phyloP scores from a whole-genome alignment of 2,888 invertebrate genomes.

The Drosophila incognita region DNA sequence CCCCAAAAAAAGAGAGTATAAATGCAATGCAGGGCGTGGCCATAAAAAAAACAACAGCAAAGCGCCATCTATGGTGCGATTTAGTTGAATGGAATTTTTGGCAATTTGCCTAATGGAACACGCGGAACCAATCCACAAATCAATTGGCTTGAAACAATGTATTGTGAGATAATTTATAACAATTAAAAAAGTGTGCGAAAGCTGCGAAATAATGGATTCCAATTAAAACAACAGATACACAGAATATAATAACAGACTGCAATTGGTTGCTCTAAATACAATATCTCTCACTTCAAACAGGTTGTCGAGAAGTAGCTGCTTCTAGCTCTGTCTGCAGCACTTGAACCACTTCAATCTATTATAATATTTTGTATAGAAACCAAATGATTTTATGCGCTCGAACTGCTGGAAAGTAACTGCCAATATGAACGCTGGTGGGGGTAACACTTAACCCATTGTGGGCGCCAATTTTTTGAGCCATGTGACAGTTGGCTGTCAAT shows the following conservation, averaged over 20 bases:
- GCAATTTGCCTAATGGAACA: slow-evolving; percentile 53
- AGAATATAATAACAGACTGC: slow-evolving; percentile 1
- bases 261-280: background rate
- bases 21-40: slow-evolving; percentile 40
- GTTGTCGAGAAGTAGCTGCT: slow-evolving; percentile 23
- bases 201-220: background rate
- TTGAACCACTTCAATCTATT: slow-evolving; percentile 33
- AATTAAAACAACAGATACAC: background rate
- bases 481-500: slow-evolving; percentile 54
- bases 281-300: background rate
- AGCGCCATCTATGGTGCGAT: slow-evolving; percentile 26
- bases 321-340: slow-evolving; percentile 14
- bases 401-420: slow-evolving; percentile 43
- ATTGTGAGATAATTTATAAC: slow-evolving; percentile 6
- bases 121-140: slow-evolving; percentile 42
- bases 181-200: background rate
- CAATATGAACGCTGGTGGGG: slow-evolving; percentile 16
- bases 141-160: slow-evolving; percentile 33
- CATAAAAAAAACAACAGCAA: slow-evolving; percentile 11
- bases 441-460: slow-evolving; percentile 58
- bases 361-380: slow-evolving; percentile 33
- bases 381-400: slow-evolving; percentile 38
- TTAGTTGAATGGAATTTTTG: slow-evolving; percentile 28
- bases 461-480: slow-evolving; percentile 25
- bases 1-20: slow-evolving; percentile 6